A percentile compares a stretch with the other conserved stretches of the same genome.
Conservation (phyloP, 2,888 invertebrate genomes). For the Arctia plantaginis region DNA sequence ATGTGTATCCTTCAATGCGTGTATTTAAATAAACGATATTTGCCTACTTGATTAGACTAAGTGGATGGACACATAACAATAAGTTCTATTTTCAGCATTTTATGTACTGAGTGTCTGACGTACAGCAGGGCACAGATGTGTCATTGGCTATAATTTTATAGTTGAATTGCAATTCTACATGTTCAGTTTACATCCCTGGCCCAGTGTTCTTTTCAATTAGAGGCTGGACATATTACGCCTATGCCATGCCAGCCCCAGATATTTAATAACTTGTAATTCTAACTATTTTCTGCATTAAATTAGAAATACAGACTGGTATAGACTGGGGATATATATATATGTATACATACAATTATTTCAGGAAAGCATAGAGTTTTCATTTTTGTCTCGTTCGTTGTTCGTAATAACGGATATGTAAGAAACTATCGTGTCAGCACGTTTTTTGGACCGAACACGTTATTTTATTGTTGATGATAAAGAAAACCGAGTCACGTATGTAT, state of each 20-base stretch:
- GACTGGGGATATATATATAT: not conserved
- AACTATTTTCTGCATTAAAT: too few relatives aligned
- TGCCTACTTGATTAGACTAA: conserved; percentile 4
- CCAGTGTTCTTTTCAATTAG: too few relatives aligned
- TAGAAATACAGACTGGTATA: not conserved
- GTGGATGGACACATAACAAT: too few relatives aligned
- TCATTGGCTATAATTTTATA: too few relatives aligned
- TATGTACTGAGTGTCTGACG: too few relatives aligned
- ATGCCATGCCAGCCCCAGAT: too few relatives aligned
- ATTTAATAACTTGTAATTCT: too few relatives aligned
- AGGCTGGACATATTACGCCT: too few relatives aligned
- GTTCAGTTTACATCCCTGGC: too few relatives aligned
- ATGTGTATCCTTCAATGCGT: conserved; percentile 30
- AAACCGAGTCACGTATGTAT: conserved; percentile 7
- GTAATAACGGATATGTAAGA: not conserved
- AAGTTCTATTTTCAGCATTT: too few relatives aligned
- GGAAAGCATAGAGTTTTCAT: not conserved
- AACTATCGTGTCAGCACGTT: conserved; percentile 16
- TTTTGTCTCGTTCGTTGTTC: not conserved
- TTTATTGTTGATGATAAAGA: conserved; percentile 13
- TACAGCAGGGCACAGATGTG: too few relatives aligned
- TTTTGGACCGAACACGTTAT: conserved; percentile 12
- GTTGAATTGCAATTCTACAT: too few relatives aligned
- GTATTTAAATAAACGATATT: conserved; percentile 2
- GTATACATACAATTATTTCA: not conserved